These are phyloP conservation scores for Sebastolobus alascanus DNA, from an alignment of 2,797 vertebrate genomes.

Conservation along the genomic window DNA sequence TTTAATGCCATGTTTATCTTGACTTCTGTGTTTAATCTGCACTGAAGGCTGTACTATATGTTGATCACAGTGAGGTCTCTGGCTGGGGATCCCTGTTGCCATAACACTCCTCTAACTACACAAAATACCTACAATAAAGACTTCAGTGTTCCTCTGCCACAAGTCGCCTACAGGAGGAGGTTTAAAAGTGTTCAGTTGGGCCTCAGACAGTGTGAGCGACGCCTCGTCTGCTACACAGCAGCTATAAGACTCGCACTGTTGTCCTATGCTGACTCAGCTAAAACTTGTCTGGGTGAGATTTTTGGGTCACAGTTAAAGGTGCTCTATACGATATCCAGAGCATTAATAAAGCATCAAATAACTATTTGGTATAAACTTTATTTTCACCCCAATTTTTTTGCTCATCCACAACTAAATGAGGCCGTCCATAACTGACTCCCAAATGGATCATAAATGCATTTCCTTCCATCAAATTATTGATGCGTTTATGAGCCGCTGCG, in stretches of 20 bases:
- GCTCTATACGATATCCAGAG: no score
- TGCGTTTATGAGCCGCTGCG: slow-evolving; percentile 19
- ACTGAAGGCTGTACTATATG: slow-evolving; percentile 3
- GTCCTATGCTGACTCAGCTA: slow-evolving; percentile 11
- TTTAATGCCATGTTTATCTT: slow-evolving; percentile 17
- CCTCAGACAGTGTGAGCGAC: slow-evolving; percentile 35
- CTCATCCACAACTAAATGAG: background rate
- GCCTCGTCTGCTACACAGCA: slow-evolving; percentile 20
- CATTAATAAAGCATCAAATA: no score
- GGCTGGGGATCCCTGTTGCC: slow-evolving; percentile 23
- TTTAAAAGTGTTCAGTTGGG: slow-evolving; percentile 1
- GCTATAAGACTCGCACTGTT: slow-evolving; percentile 8
- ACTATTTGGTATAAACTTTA: background rate
- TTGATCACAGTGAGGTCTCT: slow-evolving; percentile 9
- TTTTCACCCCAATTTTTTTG: background rate
- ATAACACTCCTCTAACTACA: slow-evolving; percentile 33
- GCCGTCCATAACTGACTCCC: background rate
- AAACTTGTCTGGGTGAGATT: background rate
- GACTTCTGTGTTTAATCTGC: background rate
- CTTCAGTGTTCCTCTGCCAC: slow-evolving; percentile 37
- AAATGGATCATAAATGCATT: slow-evolving; percentile 34
- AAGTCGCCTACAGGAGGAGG: slow-evolving; percentile 19
- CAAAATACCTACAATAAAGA: slow-evolving; percentile 44
- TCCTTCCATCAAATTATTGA: slow-evolving; percentile 42
- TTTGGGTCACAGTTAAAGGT: background rate